Evolutionary conservation across 2,797 vertebrate genomes (phyloP).

Genomic region (Pipistrellus nathusii): DNA sequence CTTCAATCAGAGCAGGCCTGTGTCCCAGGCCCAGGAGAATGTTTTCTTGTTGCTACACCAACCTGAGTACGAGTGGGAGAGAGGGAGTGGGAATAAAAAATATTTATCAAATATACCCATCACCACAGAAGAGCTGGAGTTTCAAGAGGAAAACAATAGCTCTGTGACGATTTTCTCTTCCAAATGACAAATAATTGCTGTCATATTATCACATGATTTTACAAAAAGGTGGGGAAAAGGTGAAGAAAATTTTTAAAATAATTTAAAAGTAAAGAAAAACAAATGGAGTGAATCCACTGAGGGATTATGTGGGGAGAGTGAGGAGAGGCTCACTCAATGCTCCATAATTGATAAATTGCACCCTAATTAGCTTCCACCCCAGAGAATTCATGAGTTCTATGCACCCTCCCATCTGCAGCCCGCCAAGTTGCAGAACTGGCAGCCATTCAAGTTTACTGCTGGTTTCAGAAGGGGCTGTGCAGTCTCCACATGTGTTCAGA

Average conservation of each 20-base stretch:
- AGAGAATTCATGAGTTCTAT: not conserved
- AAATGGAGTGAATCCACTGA: slow-evolving; percentile 51
- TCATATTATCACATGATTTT: slow-evolving; percentile 67
- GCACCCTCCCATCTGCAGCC: not conserved
- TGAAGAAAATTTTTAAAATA: not conserved
- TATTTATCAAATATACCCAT: not conserved
- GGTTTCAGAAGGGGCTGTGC: slow-evolving; percentile 35
- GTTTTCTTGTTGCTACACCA: slow-evolving; percentile 54
- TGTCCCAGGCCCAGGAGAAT: not conserved
- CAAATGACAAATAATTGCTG: slow-evolving; percentile 76
- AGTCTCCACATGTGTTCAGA: not conserved
- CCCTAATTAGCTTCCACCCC: slow-evolving; percentile 67
- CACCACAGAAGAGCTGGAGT: not conserved
- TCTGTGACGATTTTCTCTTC: slow-evolving; percentile 60
- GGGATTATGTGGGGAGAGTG: not conserved
- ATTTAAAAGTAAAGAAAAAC: not conserved
- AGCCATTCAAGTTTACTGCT: slow-evolving; percentile 29
- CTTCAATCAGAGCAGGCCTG: slow-evolving; percentile 20
- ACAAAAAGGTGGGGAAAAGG: slow-evolving; percentile 55
- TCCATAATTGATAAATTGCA: slow-evolving; percentile 67
- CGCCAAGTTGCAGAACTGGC: not conserved
- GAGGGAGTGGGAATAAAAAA: not conserved
- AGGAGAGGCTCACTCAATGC: slow-evolving; percentile 27
- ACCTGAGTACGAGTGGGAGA: not conserved
- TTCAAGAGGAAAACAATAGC: not conserved